These are phyloP conservation scores for Lanius collurio DNA, from an alignment of 2,113 vertebrate genomes.

Conservation along the genomic window DNA sequence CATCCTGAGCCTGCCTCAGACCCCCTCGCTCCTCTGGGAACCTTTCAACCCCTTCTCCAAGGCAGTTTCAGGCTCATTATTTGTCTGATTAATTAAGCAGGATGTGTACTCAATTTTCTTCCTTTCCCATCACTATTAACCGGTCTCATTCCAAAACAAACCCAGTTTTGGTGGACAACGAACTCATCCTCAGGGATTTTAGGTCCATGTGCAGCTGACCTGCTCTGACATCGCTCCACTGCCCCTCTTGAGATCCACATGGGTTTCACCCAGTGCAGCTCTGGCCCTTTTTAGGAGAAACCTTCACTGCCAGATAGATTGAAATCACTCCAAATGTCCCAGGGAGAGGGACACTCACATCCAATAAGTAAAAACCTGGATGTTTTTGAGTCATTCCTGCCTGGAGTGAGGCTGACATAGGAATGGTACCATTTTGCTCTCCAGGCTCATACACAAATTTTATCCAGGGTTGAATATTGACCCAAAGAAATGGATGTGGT, in stretches of 20 bases:
- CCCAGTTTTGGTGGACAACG: accelerated
- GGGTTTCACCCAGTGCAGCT: neutral
- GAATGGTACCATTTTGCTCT: neutral
- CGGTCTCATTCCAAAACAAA: accelerated
- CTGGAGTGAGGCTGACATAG: neutral
- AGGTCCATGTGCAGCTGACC: neutral
- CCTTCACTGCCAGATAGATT: neutral
- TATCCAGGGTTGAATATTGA: neutral
- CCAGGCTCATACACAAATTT: neutral
- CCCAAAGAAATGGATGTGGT: neutral
- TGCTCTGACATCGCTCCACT: neutral
- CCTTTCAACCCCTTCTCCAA: neutral
- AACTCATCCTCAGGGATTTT: neutral
- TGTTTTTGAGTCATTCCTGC: neutral
- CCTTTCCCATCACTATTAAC: neutral
- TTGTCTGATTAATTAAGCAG: neutral
- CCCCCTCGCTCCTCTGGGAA: neutral
- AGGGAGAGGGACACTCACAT: accelerated
- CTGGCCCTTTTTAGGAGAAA: neutral
- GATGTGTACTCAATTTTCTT: accelerated
- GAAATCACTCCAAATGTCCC: neutral
- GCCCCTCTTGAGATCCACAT: neutral
- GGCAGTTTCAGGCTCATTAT: neutral
- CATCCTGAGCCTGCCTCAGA: neutral
- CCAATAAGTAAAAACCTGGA: neutral